Evolutionary conservation across 2,113 vertebrate genomes (phyloP).

Genomic region (Microtus oregoni): DNA sequence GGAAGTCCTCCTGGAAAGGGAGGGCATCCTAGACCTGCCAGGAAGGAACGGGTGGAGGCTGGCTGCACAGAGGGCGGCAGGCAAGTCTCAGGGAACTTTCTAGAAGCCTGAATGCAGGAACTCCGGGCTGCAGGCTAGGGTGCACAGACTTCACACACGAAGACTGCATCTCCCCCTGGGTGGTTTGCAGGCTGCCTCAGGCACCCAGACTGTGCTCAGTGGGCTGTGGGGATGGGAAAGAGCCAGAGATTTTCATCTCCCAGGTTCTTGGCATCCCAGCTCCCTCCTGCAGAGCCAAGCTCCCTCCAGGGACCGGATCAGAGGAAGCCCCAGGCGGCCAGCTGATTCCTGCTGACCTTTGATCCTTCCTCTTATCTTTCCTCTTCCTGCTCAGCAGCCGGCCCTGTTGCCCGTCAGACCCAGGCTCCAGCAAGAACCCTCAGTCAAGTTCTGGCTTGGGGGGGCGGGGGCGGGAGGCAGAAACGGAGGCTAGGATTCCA

Average conservation of each 20-base stretch:
- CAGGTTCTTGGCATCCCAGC: neutral
- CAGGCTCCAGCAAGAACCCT: neutral
- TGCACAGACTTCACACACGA: neutral
- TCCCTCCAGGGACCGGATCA: constrained; percentile 40
- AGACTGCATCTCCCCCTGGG: too few species aligned
- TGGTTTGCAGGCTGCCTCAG: neutral
- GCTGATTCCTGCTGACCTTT: constrained; percentile 31
- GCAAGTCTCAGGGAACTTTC: neutral
- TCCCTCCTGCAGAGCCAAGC: neutral
- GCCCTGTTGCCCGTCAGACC: neutral
- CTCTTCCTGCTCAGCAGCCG: neutral
- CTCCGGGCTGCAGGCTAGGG: too few species aligned
- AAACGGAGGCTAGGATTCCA: fast-evolving
- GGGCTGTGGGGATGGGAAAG: neutral
- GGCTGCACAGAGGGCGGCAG: neutral
- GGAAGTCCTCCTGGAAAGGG: constrained; percentile 45
- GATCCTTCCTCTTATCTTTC: neutral
- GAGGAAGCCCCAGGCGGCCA: constrained; percentile 32
- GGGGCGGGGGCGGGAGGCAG: fast-evolving
- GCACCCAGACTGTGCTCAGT: neutral
- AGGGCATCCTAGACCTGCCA: neutral
- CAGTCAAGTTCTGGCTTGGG: neutral
- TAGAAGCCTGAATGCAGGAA: neutral
- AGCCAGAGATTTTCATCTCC: constrained; percentile 49
- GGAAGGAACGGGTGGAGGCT: neutral